Conservation (phyloP, 2,797 vertebrate genomes). For the Peromyscus eremicus region DNA sequence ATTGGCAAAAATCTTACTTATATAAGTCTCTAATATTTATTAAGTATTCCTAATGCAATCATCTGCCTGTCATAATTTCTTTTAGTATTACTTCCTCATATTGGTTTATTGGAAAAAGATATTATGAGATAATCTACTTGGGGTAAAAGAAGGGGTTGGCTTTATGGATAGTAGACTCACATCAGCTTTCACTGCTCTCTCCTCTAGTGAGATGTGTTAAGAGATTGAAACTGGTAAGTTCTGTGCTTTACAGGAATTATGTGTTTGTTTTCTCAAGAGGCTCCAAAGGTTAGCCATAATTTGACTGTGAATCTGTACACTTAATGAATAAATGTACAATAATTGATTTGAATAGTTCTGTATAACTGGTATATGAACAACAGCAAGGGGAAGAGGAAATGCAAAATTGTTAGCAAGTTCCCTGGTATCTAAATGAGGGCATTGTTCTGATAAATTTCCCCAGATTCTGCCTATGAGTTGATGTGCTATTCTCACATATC, state of each 20-base stretch:
- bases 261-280: neutral
- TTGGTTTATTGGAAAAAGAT: neutral
- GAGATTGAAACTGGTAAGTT: neutral
- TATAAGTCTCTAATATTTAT: neutral
- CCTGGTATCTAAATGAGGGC: neutral
- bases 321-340: neutral
- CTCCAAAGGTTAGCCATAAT: too few relatives aligned
- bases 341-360: neutral
- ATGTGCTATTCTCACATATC: slow-evolving; percentile 92
- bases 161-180: too few relatives aligned
- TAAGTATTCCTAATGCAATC: neutral
- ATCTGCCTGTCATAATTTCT: neutral
- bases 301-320: neutral
- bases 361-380: neutral
- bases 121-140: neutral
- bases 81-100: neutral
- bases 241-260: neutral
- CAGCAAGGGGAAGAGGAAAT: neutral
- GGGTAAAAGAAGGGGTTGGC: too few relatives aligned
- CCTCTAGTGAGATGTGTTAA: neutral
- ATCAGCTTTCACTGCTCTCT: neutral
- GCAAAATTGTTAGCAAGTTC: neutral
- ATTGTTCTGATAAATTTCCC: neutral
- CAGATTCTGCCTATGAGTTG: slow-evolving; percentile 89
- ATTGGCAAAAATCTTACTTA: neutral